Conservation (phyloP, 2,797 vertebrate genomes). For the Mycteria americana region DNA sequence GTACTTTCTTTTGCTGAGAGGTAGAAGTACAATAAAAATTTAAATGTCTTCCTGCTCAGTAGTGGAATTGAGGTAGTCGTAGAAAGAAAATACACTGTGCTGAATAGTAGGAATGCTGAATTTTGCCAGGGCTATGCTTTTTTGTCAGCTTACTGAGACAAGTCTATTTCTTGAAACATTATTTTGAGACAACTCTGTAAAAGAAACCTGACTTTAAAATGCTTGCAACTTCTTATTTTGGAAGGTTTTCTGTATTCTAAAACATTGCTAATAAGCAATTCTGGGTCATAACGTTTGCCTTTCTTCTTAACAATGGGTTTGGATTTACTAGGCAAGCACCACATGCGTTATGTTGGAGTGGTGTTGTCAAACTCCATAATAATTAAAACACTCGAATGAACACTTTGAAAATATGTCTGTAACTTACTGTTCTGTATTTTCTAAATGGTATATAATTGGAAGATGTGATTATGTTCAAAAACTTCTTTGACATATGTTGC, state of each 20-base stretch:
- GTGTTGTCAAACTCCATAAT: neutral
- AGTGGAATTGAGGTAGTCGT: slow-evolving; percentile 48
- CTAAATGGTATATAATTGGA: neutral
- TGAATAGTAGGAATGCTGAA: slow-evolving; percentile 49
- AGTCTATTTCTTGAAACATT: slow-evolving; percentile 32
- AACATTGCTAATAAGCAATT: neutral
- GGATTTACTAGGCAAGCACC: neutral
- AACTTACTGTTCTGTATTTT: neutral
- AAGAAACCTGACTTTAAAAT: slow-evolving; percentile 39
- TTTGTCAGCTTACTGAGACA: slow-evolving; percentile 47
- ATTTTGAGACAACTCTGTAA: slow-evolving; percentile 16
- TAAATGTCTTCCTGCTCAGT: slow-evolving; percentile 65
- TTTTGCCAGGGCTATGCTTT: neutral
- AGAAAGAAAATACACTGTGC: slow-evolving; percentile 27
- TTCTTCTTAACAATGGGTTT: neutral
- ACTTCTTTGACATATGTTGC: neutral
- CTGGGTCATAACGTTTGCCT: neutral
- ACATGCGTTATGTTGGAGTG: neutral
- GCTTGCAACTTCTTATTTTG: slow-evolving; percentile 9
- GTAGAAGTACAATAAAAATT: slow-evolving; percentile 61
- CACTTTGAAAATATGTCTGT: neutral
- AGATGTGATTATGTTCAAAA: neutral
- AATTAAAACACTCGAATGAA: neutral
- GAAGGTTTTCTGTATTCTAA: neutral
- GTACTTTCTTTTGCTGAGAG: slow-evolving; percentile 10